Conservation (phyloP, 2,888 invertebrate species). For the Isotomurus palustris region DNA sequence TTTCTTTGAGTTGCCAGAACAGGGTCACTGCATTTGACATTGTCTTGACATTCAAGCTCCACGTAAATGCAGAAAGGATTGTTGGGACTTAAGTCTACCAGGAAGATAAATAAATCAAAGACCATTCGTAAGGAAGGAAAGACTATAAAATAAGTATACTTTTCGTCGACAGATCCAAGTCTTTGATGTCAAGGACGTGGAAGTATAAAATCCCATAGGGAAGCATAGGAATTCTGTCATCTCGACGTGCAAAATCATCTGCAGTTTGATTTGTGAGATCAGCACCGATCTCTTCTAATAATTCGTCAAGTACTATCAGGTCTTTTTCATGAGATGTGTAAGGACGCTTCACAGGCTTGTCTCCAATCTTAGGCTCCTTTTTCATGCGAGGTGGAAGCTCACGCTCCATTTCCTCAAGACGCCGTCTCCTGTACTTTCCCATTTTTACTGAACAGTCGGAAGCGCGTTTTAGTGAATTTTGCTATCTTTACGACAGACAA, state of each 20-base stretch:
- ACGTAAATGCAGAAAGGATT: conserved; percentile 25
- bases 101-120: no score
- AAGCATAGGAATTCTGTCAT: conserved; percentile 19
- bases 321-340: conserved; percentile 20
- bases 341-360: conserved; percentile 25
- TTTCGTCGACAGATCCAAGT: conserved; percentile 17
- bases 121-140: background rate
- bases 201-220: conserved; percentile 33
- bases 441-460: background rate
- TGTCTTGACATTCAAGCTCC: conserved; percentile 30
- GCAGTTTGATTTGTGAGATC: conserved; percentile 8
- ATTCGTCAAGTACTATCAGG: conserved; percentile 11
- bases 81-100: conserved; percentile 20
- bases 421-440: conserved; percentile 6
- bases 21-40: conserved; percentile 24
- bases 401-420: conserved; percentile 17
- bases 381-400: conserved; percentile 19
- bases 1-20: conserved; percentile 10
- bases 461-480: no score
- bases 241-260: conserved; percentile 11
- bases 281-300: conserved; percentile 6
- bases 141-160: conserved; percentile 7
- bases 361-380: conserved; percentile 21
- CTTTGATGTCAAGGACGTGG: conserved; percentile 31
- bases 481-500: no score